Evolutionary conservation across 2,797 vertebrate genomes (phyloP).

Genomic region (Vultur gryphus): DNA sequence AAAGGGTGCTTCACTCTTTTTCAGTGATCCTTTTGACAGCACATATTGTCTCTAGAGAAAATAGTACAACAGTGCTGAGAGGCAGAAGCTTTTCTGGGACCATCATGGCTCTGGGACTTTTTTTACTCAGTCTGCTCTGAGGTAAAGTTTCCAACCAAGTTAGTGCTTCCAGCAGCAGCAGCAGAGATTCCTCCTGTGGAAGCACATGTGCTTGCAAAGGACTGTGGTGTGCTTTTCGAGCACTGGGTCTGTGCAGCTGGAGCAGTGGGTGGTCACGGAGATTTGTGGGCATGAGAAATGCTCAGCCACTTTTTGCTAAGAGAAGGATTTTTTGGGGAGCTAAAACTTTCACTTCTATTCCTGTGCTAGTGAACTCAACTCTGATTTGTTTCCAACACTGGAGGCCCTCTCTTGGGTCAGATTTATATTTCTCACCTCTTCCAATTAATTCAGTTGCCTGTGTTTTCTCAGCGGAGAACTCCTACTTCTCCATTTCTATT

Average conservation of each 20-base stretch:
- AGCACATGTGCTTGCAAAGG: background rate
- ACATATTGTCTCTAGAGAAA: background rate
- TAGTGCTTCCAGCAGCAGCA: background rate
- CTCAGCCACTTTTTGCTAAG: background rate
- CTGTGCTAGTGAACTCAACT: background rate
- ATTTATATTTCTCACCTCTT: slow-evolving; percentile 31
- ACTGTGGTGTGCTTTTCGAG: background rate
- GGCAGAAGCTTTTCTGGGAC: background rate
- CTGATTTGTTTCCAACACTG: background rate
- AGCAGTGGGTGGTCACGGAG: background rate
- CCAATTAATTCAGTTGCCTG: slow-evolving; percentile 42
- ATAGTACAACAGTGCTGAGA: background rate
- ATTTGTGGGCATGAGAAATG: background rate
- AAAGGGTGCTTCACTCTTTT: background rate
- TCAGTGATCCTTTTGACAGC: background rate
- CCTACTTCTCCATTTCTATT: slow-evolving; percentile 26
- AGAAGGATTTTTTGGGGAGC: background rate
- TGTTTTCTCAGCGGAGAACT: slow-evolving; percentile 37
- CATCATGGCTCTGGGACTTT: background rate
- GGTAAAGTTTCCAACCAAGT: background rate
- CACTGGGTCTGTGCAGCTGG: background rate
- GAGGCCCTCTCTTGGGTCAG: slow-evolving; percentile 6
- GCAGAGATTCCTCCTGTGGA: background rate
- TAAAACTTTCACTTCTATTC: background rate
- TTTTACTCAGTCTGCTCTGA: background rate